A percentile compares a stretch with the other conserved stretches of the same genome.
These are phyloP conservation scores for Tenualosa ilisha DNA, from an alignment of 2,797 vertebrate genomes.

Conservation along the genomic window DNA sequence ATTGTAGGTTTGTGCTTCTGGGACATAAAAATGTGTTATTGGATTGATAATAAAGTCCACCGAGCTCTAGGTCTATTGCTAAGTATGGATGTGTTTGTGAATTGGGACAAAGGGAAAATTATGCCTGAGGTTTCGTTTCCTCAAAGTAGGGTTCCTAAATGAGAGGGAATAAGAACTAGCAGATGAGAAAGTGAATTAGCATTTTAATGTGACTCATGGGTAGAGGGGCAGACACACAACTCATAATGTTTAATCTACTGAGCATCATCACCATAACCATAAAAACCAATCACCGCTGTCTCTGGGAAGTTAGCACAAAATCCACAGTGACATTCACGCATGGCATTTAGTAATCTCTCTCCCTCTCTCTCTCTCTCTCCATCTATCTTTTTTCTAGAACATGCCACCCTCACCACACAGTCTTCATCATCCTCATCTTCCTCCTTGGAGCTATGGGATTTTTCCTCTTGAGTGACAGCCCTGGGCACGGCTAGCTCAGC, in stretches of 20 bases:
- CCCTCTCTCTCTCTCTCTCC: background rate
- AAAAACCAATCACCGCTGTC: background rate
- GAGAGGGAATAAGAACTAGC: background rate
- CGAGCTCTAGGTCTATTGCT: background rate
- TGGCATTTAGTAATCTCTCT: conserved; percentile 4
- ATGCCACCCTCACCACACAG: background rate
- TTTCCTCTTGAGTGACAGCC: background rate
- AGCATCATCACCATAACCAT: conserved; percentile 16
- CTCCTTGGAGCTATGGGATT: background rate
- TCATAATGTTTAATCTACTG: conserved; percentile 4
- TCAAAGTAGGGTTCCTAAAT: background rate
- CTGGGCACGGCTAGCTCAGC: background rate
- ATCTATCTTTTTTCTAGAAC: background rate
- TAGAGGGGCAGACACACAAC: conserved; percentile 5
- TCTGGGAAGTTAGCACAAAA: background rate
- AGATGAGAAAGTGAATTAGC: conserved; percentile 5
- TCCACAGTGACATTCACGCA: background rate
- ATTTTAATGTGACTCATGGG: conserved; percentile 15
- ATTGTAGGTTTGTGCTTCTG: background rate
- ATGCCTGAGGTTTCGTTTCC: background rate
- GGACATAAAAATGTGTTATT: conserved; percentile 3
- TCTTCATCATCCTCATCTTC: background rate
- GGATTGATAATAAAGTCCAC: background rate
- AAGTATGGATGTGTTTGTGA: background rate
- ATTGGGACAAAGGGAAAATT: background rate